Percentiles rank a stretch among this genome's conserved stretches.
Evolutionary conservation across 2,113 vertebrate species (phyloP).

Genomic region (Hemiscyllium ocellatum): DNA sequence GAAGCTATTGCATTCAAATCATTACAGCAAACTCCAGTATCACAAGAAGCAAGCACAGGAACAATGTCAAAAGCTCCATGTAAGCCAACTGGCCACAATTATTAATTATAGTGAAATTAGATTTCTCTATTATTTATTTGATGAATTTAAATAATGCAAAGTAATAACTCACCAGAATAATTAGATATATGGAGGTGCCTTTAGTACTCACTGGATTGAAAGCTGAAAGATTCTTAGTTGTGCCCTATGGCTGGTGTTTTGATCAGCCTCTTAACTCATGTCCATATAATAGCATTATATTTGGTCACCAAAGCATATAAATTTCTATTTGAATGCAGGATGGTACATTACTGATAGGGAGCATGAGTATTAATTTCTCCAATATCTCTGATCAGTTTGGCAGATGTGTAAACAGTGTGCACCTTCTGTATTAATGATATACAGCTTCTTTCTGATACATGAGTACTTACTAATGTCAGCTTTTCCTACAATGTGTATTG

Average conservation of each 20-base stretch:
- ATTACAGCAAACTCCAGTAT: neutral
- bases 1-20: neutral
- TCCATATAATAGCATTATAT: neutral
- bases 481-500: neutral
- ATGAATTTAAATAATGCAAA: neutral
- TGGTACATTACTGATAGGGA: neutral
- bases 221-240: neutral
- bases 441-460: neutral
- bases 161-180: neutral
- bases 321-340: neutral
- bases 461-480: neutral
- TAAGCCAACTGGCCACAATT: neutral
- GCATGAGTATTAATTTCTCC: neutral
- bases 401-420: neutral
- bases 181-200: neutral
- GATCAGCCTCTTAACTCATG: neutral
- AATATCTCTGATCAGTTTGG: neutral
- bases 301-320: neutral
- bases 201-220: conserved; percentile 6
- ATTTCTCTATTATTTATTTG: neutral
- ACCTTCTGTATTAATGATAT: neutral
- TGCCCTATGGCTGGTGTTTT: neutral
- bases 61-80: neutral
- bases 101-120: neutral
- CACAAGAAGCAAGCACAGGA: neutral